phyloP scores from a whole-genome alignment of 2,888 invertebrate species.

The Amiota communis region DNA sequence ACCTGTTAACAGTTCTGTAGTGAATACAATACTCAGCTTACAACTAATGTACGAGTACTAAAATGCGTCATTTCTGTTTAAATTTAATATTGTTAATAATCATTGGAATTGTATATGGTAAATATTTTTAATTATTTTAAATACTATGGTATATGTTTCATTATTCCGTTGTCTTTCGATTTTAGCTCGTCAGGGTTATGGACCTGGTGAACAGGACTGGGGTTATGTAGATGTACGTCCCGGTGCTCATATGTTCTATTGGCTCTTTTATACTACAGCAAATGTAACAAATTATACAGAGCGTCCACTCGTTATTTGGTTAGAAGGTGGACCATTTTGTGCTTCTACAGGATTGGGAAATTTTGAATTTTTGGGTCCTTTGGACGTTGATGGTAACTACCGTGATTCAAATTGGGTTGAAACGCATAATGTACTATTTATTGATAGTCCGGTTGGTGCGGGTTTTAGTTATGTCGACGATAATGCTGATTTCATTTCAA shows the following conservation, averaged over 20 bases:
- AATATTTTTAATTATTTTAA: too few species aligned
- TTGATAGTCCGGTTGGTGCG: conserved; percentile 91
- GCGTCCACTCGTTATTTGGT: conserved; percentile 85
- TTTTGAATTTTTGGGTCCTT: conserved; percentile 86
- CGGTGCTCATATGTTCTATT: conserved; percentile 88
- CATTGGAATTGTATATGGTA: too few species aligned
- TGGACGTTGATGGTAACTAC: conserved; percentile 78
- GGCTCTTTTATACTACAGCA: conserved; percentile 85
- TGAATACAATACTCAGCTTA: too few species aligned
- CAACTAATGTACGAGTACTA: too few species aligned
- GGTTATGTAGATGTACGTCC: conserved; percentile 81
- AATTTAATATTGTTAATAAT: too few species aligned
- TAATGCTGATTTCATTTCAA: conserved; percentile 73
- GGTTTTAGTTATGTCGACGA: conserved; percentile 86
- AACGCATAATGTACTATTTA: conserved; percentile 85
- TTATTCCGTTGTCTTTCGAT: not conserved
- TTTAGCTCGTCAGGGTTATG: conserved; percentile 70
- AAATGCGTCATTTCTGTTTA: too few species aligned
- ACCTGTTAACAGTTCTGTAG: too few species aligned
- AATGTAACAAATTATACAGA: conserved; percentile 76
- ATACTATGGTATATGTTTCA: too few species aligned
- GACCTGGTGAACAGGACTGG: conserved; percentile 80
- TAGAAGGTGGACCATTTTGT: conserved; percentile 89
- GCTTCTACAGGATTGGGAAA: conserved; percentile 87
- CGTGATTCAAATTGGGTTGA: conserved; percentile 84